A percentile compares a stretch with the other conserved stretches of the same genome.
Conservation (phyloP, 1,140 invertebrate species). For the Drosophila pruinosa region DNA sequence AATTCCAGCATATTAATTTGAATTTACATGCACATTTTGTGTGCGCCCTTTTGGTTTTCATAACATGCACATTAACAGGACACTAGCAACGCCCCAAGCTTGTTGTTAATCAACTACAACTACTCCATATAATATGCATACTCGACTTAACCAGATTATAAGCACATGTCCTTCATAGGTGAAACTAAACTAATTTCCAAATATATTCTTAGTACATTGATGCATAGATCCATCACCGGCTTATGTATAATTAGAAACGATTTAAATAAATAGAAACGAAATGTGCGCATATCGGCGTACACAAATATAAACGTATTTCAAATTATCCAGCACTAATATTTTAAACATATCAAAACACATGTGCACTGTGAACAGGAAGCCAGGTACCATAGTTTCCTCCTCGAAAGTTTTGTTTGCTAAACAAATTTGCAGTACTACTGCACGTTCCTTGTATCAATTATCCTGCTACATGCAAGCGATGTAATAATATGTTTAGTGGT, state of each 20-base stretch:
- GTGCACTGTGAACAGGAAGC: not conserved
- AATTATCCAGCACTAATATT: too few relatives aligned
- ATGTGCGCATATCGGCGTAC: too few relatives aligned
- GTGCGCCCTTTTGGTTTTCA: conserved; percentile 55
- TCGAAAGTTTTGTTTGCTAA: not conserved
- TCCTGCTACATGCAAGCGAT: not conserved
- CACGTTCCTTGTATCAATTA: conserved; percentile 27
- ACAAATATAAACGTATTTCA: too few relatives aligned
- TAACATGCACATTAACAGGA: conserved; percentile 44
- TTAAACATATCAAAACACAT: not conserved
- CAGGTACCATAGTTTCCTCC: not conserved
- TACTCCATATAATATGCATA: conserved; percentile 7
- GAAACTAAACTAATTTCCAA: too few relatives aligned
- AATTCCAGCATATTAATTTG: conserved; percentile 75
- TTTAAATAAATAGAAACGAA: too few relatives aligned
- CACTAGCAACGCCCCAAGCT: conserved; percentile 18
- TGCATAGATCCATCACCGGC: too few relatives aligned
- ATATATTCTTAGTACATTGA: too few relatives aligned
- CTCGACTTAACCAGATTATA: conserved; percentile 35
- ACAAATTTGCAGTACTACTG: not conserved
- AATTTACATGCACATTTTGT: conserved; percentile 57
- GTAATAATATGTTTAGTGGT: not conserved
- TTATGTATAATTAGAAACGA: too few relatives aligned
- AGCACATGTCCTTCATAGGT: not conserved
- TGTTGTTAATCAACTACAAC: conserved; percentile 64